Conservation (phyloP, 53 echinoderm and acorn worm genomes). For the Paracentrotus lividus region DNA sequence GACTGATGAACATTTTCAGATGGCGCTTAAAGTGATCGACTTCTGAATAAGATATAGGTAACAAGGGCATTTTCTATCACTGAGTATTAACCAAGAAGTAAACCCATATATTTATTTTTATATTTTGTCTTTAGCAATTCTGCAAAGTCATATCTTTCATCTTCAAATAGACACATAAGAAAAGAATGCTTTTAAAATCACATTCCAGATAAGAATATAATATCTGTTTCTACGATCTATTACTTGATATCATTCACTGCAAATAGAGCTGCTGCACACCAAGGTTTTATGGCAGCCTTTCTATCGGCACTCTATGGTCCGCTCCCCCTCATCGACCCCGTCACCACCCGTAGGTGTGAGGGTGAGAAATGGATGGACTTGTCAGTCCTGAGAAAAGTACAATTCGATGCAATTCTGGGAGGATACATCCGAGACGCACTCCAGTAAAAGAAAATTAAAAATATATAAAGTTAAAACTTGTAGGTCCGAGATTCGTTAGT, state of each 20-base stretch:
- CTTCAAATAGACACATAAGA: background rate
- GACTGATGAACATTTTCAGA: too few relatives aligned
- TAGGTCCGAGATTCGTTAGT: too few relatives aligned
- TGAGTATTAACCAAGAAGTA: too few relatives aligned
- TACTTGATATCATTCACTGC: background rate
- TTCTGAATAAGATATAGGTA: too few relatives aligned
- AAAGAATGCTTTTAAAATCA: background rate
- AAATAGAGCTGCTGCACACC: background rate
- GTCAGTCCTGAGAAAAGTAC: too few relatives aligned
- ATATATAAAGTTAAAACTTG: too few relatives aligned
- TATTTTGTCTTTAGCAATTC: background rate
- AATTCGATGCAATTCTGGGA: too few relatives aligned
- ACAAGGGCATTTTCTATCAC: too few relatives aligned
- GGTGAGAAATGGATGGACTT: slow-evolving; percentile 17
- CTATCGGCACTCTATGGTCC: background rate
- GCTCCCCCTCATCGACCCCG: slow-evolving; percentile 23
- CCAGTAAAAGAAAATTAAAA: too few relatives aligned
- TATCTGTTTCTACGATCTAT: background rate
- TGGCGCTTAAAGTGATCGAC: too few relatives aligned
- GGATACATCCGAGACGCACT: too few relatives aligned
- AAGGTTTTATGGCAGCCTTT: background rate
- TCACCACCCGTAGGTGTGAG: slow-evolving; percentile 10
- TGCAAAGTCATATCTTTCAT: background rate
- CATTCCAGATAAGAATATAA: background rate
- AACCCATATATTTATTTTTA: too few relatives aligned